A percentile compares a stretch with the other conserved stretches of the same genome.
These are phyloP conservation scores for Clinocottus analis DNA, from an alignment of 2,113 vertebrate genomes.

Conservation along the genomic window DNA sequence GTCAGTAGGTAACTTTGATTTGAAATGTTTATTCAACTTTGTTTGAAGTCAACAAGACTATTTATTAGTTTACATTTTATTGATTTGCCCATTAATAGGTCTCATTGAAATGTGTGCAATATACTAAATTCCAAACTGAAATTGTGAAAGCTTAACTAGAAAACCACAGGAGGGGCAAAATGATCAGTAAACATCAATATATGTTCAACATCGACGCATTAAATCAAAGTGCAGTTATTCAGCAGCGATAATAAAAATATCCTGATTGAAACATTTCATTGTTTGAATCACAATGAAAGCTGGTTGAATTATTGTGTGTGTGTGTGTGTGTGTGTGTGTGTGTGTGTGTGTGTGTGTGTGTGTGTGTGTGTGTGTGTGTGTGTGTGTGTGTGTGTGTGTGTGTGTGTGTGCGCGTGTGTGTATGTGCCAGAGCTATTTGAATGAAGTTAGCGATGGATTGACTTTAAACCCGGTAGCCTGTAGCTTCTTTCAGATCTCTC, in stretches of 20 bases:
- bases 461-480: conserved; percentile 27
- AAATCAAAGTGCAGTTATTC: conserved; percentile 20
- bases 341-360: not conserved
- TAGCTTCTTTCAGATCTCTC: conserved; percentile 36
- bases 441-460: conserved; percentile 35
- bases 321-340: no score
- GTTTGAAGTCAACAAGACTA: conserved; percentile 1
- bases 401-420: not conserved
- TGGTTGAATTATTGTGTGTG: conserved; percentile 25
- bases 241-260: conserved; percentile 23
- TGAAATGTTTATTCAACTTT: conserved; percentile 20
- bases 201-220: conserved; percentile 11
- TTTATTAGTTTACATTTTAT: conserved; percentile 23
- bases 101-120: conserved; percentile 14
- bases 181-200: conserved; percentile 37
- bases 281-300: conserved; percentile 27
- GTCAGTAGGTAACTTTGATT: conserved; percentile 9
- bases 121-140: conserved; percentile 5
- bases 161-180: conserved; percentile 27
- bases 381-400: not conserved
- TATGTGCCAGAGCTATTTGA: conserved; percentile 22
- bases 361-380: not conserved
- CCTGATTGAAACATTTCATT: conserved; percentile 31
- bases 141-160: conserved; percentile 16
- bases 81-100: conserved; percentile 4